A percentile compares a stretch with the other conserved stretches of the same genome.
phyloP scores from a whole-genome alignment of 2,888 invertebrate genomes.

The Philaethria dido region DNA sequence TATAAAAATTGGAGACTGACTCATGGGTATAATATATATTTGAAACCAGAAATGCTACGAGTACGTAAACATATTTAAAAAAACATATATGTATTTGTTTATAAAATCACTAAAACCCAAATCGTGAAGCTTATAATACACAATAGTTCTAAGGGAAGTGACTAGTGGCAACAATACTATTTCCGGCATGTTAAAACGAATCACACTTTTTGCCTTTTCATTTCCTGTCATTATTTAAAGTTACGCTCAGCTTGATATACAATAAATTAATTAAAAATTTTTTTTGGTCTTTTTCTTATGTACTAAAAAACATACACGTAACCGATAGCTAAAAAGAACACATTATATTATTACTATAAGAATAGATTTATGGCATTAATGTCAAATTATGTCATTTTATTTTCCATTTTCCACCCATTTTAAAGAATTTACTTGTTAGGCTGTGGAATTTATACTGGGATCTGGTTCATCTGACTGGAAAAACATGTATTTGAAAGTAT shows the following conservation, averaged over 20 bases:
- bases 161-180: not conserved
- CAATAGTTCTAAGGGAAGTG: constrained; percentile 4
- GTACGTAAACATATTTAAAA: not conserved
- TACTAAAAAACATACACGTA: no score
- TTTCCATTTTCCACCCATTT: not conserved
- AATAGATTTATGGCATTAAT: no score
- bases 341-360: no score
- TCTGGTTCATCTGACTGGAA: not conserved
- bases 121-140: not conserved
- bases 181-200: constrained; percentile 11
- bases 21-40: no score
- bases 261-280: not conserved
- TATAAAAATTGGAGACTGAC: no score
- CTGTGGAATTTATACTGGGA: not conserved
- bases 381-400: no score
- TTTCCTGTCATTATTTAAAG: constrained; percentile 31
- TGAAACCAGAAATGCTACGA: not conserved
- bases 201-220: constrained; percentile 7
- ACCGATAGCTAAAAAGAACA: not conserved
- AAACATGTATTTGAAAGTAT: not conserved
- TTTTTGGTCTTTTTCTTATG: no score
- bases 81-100: not conserved
- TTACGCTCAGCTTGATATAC: constrained; percentile 3
- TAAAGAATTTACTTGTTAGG: not conserved
- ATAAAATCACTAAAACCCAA: not conserved